Evolutionary conservation across 2,113 vertebrate genomes (phyloP).

Genomic region (Anser cygnoides): DNA sequence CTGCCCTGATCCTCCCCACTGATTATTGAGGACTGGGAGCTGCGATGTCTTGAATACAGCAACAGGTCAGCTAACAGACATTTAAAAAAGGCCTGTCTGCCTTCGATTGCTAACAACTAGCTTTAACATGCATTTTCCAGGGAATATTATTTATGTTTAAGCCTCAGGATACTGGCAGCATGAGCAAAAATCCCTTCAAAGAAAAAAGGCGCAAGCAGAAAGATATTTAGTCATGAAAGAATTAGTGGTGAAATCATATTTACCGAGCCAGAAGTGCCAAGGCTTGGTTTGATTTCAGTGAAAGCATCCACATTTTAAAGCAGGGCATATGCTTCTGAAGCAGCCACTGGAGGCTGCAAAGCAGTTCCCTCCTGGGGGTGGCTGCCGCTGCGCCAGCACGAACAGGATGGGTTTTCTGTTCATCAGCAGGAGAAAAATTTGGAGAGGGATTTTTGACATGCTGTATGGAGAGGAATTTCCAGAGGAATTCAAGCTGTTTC

Average conservation of each 20-base stretch:
- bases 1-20: neutral
- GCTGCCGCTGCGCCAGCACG: rapidly evolving
- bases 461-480: neutral
- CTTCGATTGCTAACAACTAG: neutral
- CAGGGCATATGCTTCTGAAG: neutral
- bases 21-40: neutral
- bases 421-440: neutral
- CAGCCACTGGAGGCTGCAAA: neutral
- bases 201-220: neutral
- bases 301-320: neutral
- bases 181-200: neutral
- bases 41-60: neutral
- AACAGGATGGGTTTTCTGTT: neutral
- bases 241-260: neutral
- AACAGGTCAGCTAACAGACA: neutral
- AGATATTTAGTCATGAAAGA: neutral
- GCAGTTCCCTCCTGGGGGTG: neutral
- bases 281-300: neutral
- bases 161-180: neutral
- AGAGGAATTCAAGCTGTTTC: neutral
- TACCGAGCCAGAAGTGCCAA: neutral
- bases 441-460: neutral
- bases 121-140: neutral
- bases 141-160: neutral
- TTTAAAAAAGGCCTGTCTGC: neutral